Evolutionary conservation across 2,888 invertebrate genomes (phyloP), one percentile per base, ranked within the genome.

Genomic region (Mamestra brassicae): DNA sequence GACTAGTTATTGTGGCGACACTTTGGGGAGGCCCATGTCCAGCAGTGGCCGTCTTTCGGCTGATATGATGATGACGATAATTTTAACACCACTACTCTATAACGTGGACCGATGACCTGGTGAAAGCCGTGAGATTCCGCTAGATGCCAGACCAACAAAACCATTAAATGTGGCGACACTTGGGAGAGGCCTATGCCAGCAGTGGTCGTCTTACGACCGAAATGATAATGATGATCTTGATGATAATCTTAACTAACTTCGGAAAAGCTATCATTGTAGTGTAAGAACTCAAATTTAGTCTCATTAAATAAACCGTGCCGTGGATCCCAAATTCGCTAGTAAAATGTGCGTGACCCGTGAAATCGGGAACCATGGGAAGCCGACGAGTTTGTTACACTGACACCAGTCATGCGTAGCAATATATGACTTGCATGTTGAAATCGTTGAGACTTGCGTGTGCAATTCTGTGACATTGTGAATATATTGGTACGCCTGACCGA

Each of bases 371-470:
- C 15, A 45, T 45, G 26, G 62, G 4, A 7, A 26, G 26, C n/a
- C 61, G 42, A 42, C 3, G 26, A 45, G 45, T 62, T 62, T 45
- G 62, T 45, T 62, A 62, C 45, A 62, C 26, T 7, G 26, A 17
- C 0, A 10, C 15, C 26, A 4, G 55, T 71, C 45, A 71, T 47
- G n/a, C 36, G 47, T 36, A 26, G n/a, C 36, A 70, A 47, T 57
- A 57, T 38, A 68, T n/a, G 34, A 45, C 34, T 71, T 42, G 34
- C 70, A 68, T 50, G 15, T 68, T 68, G 8, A 34, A 68, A 71
- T 67, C n/a, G n/a, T 71, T n/a, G 34, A 15, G 42, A 34, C 36
- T 42, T n/a, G n/a, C n/a, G 42, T 38, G 68, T 45, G 68, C 8
- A 42, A 2, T 67, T 54, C 13, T 45, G 42, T 54, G n/a, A 54